Percentiles rank a stretch among this genome's conserved stretches.
Evolutionary conservation across 2,888 invertebrate species (phyloP).

Genomic region (Orchestes rusci): DNA sequence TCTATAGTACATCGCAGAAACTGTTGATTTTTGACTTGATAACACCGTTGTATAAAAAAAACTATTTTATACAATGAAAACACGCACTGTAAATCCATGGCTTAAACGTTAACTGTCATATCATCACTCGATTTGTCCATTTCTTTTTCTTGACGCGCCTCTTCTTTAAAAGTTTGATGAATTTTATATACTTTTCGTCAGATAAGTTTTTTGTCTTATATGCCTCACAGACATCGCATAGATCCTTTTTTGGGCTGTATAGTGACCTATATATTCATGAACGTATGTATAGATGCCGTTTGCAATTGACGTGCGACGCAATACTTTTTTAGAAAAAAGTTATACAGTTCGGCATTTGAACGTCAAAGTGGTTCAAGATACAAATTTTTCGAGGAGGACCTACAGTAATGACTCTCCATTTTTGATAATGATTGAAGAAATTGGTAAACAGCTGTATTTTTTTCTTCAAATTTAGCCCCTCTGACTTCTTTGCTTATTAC

Average conservation of each 20-base stretch:
- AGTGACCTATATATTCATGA: background rate
- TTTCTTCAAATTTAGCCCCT: background rate
- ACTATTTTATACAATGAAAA: no score
- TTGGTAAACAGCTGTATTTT: background rate
- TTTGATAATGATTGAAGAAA: slow-evolving; percentile 1
- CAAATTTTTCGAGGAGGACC: background rate
- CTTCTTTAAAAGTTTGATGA: slow-evolving; percentile 14
- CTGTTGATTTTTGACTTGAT: slow-evolving; percentile 19
- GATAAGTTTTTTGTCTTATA: slow-evolving; percentile 13
- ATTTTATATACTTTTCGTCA: slow-evolving; percentile 4
- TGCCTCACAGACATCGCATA: slow-evolving; percentile 19
- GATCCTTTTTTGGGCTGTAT: slow-evolving; percentile 15
- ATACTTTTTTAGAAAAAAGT: background rate
- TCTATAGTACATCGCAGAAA: slow-evolving; percentile 27
- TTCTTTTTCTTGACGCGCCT: slow-evolving; percentile 16
- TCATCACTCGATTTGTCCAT: slow-evolving; percentile 6
- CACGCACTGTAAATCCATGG: slow-evolving; percentile 25
- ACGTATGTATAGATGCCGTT: background rate
- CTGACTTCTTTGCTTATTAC: background rate
- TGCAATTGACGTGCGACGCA: background rate
- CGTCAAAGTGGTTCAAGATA: background rate
- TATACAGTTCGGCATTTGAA: background rate
- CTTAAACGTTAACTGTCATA: slow-evolving; percentile 12
- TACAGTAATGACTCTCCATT: background rate
- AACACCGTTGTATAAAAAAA: no score